phyloP scores from a whole-genome alignment of 2,888 invertebrate genomes.

The Clistopyga incitator region DNA sequence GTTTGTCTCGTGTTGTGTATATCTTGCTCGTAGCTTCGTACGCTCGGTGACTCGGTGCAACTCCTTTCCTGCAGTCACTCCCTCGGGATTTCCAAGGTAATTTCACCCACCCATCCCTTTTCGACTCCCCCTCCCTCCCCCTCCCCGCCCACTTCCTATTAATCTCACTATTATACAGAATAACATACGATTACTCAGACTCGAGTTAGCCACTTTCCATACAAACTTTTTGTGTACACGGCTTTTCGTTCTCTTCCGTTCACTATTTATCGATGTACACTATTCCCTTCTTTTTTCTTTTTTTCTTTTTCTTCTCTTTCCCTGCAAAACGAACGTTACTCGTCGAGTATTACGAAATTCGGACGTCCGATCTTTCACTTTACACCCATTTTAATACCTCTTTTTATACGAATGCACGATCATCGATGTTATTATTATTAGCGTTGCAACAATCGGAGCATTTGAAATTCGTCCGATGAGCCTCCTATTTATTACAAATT shows the following conservation, averaged over 20 bases:
- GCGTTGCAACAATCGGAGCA: too few relatives aligned
- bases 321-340: not conserved
- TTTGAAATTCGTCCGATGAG: too few relatives aligned
- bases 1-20: conserved; percentile 39
- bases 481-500: not conserved
- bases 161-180: not conserved
- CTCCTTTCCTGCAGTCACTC: conserved; percentile 21
- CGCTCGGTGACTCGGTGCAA: not conserved
- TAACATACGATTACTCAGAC: not conserved
- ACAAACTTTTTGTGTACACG: conserved; percentile 11
- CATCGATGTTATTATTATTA: not conserved
- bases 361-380: not conserved
- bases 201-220: not conserved
- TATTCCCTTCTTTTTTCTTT: not conserved
- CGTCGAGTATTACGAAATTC: not conserved
- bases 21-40: conserved; percentile 32
- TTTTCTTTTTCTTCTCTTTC: not conserved
- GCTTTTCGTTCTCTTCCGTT: not conserved
- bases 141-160: not conserved
- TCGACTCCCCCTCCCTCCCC: not conserved
- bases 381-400: not conserved
- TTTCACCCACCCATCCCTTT: not conserved
- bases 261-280: conserved; percentile 19
- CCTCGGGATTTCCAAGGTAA: conserved; percentile 41
- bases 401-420: not conserved